Evolutionary conservation across 2,113 vertebrate species (phyloP), one percentile per base, ranked within the genome.

Genomic region (Alethe diademata): DNA sequence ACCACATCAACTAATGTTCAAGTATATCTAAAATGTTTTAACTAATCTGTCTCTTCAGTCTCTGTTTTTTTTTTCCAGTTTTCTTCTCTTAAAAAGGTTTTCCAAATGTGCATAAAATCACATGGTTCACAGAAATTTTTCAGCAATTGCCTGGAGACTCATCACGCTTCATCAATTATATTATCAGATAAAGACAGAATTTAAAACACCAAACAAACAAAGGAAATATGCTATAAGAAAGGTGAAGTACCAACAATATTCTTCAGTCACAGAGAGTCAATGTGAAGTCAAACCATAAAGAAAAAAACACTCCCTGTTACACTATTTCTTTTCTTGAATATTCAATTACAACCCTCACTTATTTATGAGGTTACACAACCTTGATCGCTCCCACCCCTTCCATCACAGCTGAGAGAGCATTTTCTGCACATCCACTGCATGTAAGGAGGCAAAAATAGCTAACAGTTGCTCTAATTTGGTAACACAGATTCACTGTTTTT

Each of bases 391-490:
- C 57, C 50, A 62, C 7, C 33, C 78, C 50, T 58, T 47, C 80
- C 76, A 80, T 57, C 70, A 87, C 73, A 93, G 50, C 54, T 85
- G 71, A 93, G 35, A 96, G 58, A 64, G 78, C 67, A 86, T 79
- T 79, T 57, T 93, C 33, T 60, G 47, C 42, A 47, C 15, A 95
- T 26, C 20, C 56, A 40, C 47, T 70, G 71, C 28, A 70, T 31
- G 26, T 33, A 85, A 61, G 7, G 53, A 92, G 13, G 51, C 54
- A 95, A 94, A 92, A 88, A 93, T 83, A 96, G 75, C 75, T 67
- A 71, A 92, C 35, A 71, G 38, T 88, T 90, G 88, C 85, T 86
- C 90, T 90, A 70, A 95, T 94, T 96, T 70, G 51, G 25, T 83
- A 83, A 60, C 50, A 88, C 5, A 1, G 35, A 91, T 91, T 90